phyloP scores from a whole-genome alignment of 2,797 vertebrate species.

The Typhlichthys eigenmanni region DNA sequence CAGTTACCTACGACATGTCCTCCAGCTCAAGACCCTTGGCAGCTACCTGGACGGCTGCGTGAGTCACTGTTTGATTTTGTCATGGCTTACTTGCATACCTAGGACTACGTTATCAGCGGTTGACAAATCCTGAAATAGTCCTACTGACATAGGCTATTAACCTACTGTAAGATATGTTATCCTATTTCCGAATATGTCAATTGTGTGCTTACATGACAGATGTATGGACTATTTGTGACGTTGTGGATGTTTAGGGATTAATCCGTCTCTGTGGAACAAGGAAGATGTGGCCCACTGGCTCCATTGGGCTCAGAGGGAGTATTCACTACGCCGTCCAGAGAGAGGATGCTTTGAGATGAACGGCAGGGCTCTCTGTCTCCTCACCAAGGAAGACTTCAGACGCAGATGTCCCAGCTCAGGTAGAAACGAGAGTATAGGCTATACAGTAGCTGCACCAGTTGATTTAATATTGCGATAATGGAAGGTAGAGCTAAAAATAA shows the following conservation, averaged over 20 bases:
- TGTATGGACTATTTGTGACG: neutral
- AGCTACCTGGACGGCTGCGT: constrained; percentile 85
- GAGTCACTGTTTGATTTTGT: constrained; percentile 52
- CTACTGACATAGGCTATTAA: too few species aligned
- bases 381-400: constrained; percentile 94
- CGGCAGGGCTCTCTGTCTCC: constrained; percentile 87
- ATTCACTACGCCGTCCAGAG: constrained; percentile 76
- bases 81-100: too few species aligned
- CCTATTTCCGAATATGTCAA: too few species aligned
- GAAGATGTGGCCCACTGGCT: constrained; percentile 90
- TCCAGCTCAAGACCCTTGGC: constrained; percentile 71
- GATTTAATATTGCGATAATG: too few species aligned
- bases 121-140: too few species aligned
- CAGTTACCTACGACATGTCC: constrained; percentile 38
- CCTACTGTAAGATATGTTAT: too few species aligned
- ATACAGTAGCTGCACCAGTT: too few species aligned
- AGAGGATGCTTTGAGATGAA: constrained; percentile 88
- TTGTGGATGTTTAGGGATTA: constrained; percentile 79
- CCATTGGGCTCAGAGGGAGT: constrained; percentile 89
- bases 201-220: too few species aligned
- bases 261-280: constrained; percentile 90
- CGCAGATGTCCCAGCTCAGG: constrained; percentile 87
- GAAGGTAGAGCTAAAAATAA: too few species aligned
- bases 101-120: too few species aligned
- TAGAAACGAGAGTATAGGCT: constrained; percentile 41